Evolutionary conservation across 2,797 vertebrate genomes (phyloP), one percentile per base, ranked within the genome.

Genomic region (Notolabrus celidotus): DNA sequence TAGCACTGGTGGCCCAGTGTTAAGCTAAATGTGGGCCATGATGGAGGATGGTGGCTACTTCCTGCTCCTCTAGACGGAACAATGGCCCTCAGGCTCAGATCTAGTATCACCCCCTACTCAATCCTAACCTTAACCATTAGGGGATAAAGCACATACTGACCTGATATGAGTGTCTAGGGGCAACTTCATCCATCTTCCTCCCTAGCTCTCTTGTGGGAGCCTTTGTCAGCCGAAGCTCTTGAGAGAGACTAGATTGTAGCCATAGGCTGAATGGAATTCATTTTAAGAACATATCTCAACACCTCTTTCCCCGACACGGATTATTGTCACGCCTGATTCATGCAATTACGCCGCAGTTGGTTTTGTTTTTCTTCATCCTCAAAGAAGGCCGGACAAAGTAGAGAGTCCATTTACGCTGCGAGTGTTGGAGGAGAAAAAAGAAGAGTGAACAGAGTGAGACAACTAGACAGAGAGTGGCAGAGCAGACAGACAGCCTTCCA

Each of bases 11-110:
- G 95, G 95, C 90, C 92, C 85, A 82, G 93, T 86, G 86, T 82
- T 43, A 25, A 82, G 90, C 95, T 93, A 93, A 97, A 97, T 96
- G 95, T 95, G 95, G 95, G 95, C 95, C 95, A 95, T 63, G 91
- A 95, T 95, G 94, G 94, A 94, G 95, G 94, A 96, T 74, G 93
- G 88, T 75, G 85, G 87, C 82, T 74, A 87, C 88, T 90, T 91
- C 86, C 89, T 86, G 86, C 86, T 90, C 80, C 84, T 86, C 83
- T 62, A 84, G 69, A 90, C 89, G 67, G 88, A 87, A 87, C 88
- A 76, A 61, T 73, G 81, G 90, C 90, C 90, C 88, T 84, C 71
- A 4, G 91, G 89, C 89, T 90, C 83, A 87, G 89, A 90, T 93
- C 89, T 88, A 71, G 87, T 88, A 90, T 90, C 88, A 82, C 77